Evolutionary conservation across 2,888 invertebrate genomes (phyloP), one percentile per base, ranked within the genome.

Genomic region (Unio delphinus): DNA sequence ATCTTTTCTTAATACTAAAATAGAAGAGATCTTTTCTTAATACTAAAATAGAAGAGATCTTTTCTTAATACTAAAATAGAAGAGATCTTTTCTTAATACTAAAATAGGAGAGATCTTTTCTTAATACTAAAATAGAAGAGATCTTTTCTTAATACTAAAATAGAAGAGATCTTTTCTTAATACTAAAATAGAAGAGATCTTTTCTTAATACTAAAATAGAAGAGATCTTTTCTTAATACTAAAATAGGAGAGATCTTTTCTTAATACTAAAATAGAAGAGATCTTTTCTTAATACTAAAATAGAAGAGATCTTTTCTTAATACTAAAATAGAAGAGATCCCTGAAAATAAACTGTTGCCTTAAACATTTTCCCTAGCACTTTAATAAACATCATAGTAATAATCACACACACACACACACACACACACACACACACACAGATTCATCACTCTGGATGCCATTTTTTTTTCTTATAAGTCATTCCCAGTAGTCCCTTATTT

Each of bases 161-260:
- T 23, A 23, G 23, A 23, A n/a, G n/a, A n/a, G n/a, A n/a, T n/a
- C 30, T 45, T 23, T 61, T 30, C 65, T 60, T 30, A 61, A 56
- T 54, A 30, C 56, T 61, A 30, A 34, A 45, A 45, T 1, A 2
- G 45, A 45, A 5, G 20, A 60, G 60, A 60, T 28, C 18, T 23
- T 23, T 23, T 23, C 23, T 23, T 23, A 23, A 23, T 23, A 23
- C 23, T 23, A 23, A 23, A 23, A 23, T 23, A 23, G 23, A 23
- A n/a, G n/a, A n/a, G n/a, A n/a, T n/a, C 30, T 45, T 23, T 61
- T 30, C 65, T 60, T 30, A 61, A 56, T 54, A 30, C 56, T 61
- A 30, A 34, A 45, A 45, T 1, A 2, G 45, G 11, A 5, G 20
- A 60, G 60, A 60, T 28, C 18, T 23, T 23, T 23, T 23, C 23